Base-by-base conservation (phyloP, 2,797 vertebrate species). In the Podargus strigoides region DNA sequence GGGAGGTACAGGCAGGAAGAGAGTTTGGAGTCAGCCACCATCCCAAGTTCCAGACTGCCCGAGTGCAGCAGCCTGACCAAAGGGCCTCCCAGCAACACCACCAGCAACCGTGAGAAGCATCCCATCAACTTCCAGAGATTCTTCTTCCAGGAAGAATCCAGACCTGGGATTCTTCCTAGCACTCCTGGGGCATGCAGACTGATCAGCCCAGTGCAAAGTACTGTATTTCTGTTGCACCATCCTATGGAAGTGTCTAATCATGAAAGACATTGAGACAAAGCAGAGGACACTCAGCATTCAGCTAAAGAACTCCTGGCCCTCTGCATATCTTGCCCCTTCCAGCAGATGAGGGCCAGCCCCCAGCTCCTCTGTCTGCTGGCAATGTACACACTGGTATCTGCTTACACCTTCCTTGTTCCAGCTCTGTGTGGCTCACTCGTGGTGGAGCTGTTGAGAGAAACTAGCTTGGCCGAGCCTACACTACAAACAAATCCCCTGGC, bases 401-500 rank as follows among this genome's bases (percentile, higher is more conserved):
- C 80, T 69, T 75, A 70, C 37, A 37, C 42, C 46, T 21, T 8
- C 70, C 68, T 39, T 21, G 28, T 34, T 42, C 36, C 91, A 89
- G 52, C 3, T 5, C 60, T 2, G 1, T 5, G 14, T 2, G 21
- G 39, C 52, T 68, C 73, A 22, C 46, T 87, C 3, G 9, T 37
- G 21, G 79, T 3, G 12, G 20, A 87, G 80, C 84, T 77, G 67
- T 7, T 44, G 76, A 82, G 80, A 97, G 86, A 90, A 95, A 95
- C 17, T 32, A 78, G 85, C 75, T 24, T 52, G 84, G 82, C 87
- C 21, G 22, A 89, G 73, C 73, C 67, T 46, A 58, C 77, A 34
- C 89, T 90, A 84, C 94, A 96, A 96, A 97, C 84, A 95, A 96
- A 94, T 77, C 58, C 60, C 59, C 44, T 1, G 16, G 92, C 95